Conservation (phyloP, 1,140 invertebrate species). For the Cotesia glomerata region DNA sequence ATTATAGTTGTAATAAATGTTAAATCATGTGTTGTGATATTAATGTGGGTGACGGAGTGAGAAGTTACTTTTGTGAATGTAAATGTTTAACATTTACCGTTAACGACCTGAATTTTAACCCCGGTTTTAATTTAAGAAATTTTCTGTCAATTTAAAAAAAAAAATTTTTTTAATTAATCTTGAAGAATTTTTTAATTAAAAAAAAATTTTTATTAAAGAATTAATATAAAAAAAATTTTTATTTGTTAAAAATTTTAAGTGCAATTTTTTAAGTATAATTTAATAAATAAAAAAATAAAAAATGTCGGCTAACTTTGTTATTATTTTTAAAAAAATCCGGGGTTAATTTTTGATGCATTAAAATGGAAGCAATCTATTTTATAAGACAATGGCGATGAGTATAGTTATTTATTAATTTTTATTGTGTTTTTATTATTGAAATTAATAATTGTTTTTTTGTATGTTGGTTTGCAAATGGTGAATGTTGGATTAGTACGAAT, state of each 20-base stretch:
- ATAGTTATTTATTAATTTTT: background rate
- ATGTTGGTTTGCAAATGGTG: too few species aligned
- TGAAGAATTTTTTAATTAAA: too few species aligned
- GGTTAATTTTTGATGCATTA: background rate
- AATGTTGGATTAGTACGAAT: too few species aligned
- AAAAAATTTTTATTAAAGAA: too few species aligned
- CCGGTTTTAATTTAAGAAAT: slow-evolving; percentile 15
- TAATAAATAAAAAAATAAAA: too few species aligned
- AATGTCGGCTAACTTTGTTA: too few species aligned
- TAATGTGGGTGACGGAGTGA: slow-evolving; percentile 8
- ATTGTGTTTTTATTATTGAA: background rate
- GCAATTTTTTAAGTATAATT: too few species aligned
- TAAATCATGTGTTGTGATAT: slow-evolving; percentile 2
- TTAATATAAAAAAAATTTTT: too few species aligned
- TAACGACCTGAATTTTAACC: slow-evolving; percentile 48
- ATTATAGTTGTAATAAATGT: background rate
- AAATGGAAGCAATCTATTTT: background rate
- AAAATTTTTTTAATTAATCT: background rate
- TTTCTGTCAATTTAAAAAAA: background rate
- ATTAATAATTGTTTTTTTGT: too few species aligned
- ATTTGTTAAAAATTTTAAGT: too few species aligned
- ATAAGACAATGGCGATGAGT: background rate
- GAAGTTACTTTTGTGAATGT: slow-evolving; percentile 40
- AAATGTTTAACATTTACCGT: slow-evolving; percentile 47
- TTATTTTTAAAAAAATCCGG: background rate